Base-by-base conservation (phyloP, 2,888 invertebrate species). In the Noctua fimbriata region DNA sequence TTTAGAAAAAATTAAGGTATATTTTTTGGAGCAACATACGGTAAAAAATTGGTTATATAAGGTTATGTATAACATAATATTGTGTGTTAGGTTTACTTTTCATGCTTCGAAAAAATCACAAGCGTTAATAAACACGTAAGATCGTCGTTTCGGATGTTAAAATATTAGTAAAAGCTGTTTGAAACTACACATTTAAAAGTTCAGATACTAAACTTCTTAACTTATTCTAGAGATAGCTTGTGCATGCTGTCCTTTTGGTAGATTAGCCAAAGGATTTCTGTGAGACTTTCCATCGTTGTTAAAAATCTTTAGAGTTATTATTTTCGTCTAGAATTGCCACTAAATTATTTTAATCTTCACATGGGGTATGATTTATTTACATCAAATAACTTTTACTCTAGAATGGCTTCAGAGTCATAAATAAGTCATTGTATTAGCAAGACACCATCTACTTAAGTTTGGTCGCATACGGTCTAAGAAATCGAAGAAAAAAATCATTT, bases 1-100 rank as follows among this genome's bases (percentile, higher is more conserved):
- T 73, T 78, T 69, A 87, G 85, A 86, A 84, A 85, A 87, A 85
- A 78, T 73, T 80, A 69, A 44, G 85, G 67, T 71, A 41, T 76
- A 21, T 36, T 81, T 78, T 87, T 84, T 66, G 36, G n/a, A 36
- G 52, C 72, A 69, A 55, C 36, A 58, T 72, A 69, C 21, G 21
- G 44, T 4, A 16, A 65, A 70, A 69, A 49, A 24, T 36, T 21
- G 28, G 24, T 63, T 66, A 76, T 9, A 41, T 65, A 60, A 36
- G 76, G 14, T 28, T 71, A 41, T 36, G 9, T 75, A 58, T 24
- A 12, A 65, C 10, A 36, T n/a, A 2, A 75, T 41, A 41, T 32
- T 74, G 24, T 75, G 32, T 41, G 47, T 41, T 41, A 18, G 7
- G 44, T 44, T 73, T 12, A 41, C 41, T 41, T 24, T 4, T 52